Percentiles rank a stretch among this genome's conserved stretches.
phyloP scores from a whole-genome alignment of 2,888 invertebrate genomes.

The Acronicta alni region DNA sequence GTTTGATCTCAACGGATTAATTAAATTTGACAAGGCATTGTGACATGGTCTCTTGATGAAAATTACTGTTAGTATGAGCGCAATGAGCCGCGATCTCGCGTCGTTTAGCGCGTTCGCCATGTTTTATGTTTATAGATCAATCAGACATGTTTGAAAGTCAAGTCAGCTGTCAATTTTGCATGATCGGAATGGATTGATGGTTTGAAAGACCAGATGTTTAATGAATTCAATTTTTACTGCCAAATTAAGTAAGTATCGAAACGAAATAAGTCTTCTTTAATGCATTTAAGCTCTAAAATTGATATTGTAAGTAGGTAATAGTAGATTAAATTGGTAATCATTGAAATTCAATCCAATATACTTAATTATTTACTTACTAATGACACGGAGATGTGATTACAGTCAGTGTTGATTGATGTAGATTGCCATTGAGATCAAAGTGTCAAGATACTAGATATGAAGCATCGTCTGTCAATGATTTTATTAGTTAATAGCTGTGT shows the following conservation, averaged over 20 bases:
- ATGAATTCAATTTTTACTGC: slow-evolving; percentile 6
- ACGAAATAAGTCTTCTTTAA: background rate
- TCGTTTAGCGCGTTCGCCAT: slow-evolving; percentile 37
- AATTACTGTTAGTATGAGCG: slow-evolving; percentile 40
- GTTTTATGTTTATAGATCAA: slow-evolving; percentile 42
- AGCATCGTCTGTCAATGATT: slow-evolving; percentile 37
- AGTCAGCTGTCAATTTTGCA: slow-evolving; percentile 38
- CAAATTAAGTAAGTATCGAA: background rate
- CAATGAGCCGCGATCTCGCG: slow-evolving; percentile 42
- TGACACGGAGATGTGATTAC: slow-evolving; percentile 29
- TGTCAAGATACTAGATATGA: slow-evolving; percentile 27
- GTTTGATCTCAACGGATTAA: slow-evolving; percentile 64
- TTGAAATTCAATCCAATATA: slow-evolving; percentile 16
- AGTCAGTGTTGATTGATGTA: slow-evolving; percentile 28
- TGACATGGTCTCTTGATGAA: slow-evolving; percentile 55
- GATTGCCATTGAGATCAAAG: slow-evolving; percentile 38
- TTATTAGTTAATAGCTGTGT: slow-evolving; percentile 24
- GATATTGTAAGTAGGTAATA: no score
- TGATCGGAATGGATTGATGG: slow-evolving; percentile 37
- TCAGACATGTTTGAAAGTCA: slow-evolving; percentile 37
- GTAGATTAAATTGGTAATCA: no score
- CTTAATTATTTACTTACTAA: slow-evolving; percentile 12
- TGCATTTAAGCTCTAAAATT: no score
- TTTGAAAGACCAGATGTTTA: slow-evolving; percentile 24
- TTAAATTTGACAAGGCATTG: slow-evolving; percentile 70